Evolutionary conservation across 2,797 vertebrate genomes (phyloP), one percentile per base, ranked within the genome.

Genomic region (Acanthiza pusilla): DNA sequence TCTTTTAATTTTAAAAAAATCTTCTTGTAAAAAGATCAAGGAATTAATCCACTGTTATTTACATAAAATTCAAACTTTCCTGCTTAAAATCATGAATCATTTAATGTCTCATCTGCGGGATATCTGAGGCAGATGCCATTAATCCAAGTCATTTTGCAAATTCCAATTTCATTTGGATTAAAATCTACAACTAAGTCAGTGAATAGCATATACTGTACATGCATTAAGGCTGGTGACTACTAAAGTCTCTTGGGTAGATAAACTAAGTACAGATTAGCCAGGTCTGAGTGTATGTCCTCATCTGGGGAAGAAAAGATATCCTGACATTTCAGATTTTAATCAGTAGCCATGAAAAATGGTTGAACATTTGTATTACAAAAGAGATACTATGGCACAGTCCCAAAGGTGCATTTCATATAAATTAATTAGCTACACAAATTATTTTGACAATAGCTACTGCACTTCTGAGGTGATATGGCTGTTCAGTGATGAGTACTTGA

Each of bases 161-260:
- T 97, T 97, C 94, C 96, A 94, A 73, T 97, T 97, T 96, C 90
- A 95, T 95, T 95, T 94, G 96, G 96, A 97, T 98, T 97, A 98
- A 98, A 97, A 97, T 91, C 84, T 96, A 96, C 94, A 94, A 87
- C 93, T 97, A 97, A 97, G 94, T 96, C 96, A 95, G 86, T 92
- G 93, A 97, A 92, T 90, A 96, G 96, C 94, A 97, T 94, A 91
- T 89, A 93, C 94, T 96, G 91, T 96, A 97, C 94, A 96, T 93
- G 96, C 60, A 3, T 98, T 98, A 97, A 97, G 96, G 96, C 97
- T 97, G 96, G 95, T 96, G 97, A 97, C 95, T 89, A 89, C 88
- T 96, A 58, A 97, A 96, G 96, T 98, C 96, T 97, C 94, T 96
- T 89, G 96, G 85, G 92, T 89, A 97, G 94, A 91, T 88, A 96